Percentiles rank a stretch among this genome's conserved stretches.
Conservation (phyloP, 2,888 invertebrate species). For the Thera britannica region DNA sequence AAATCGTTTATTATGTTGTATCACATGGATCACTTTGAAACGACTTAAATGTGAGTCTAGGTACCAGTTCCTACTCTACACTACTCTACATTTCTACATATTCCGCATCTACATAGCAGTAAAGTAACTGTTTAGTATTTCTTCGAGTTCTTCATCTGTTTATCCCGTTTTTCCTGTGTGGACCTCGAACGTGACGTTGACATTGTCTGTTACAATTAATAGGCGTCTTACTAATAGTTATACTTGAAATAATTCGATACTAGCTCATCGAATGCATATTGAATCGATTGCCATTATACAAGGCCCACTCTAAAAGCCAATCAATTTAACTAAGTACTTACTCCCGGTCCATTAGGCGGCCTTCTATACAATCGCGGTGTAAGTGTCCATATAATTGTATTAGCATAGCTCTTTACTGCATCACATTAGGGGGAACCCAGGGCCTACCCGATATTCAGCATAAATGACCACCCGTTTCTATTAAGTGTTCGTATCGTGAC, state of each 20-base stretch:
- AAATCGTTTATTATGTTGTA: too few relatives aligned
- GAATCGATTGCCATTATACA: constrained; percentile 13
- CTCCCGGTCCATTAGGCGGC: constrained; percentile 30
- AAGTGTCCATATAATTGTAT: constrained; percentile 54
- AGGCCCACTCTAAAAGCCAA: constrained; percentile 19
- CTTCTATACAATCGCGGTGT: constrained; percentile 30
- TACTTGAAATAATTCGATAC: constrained; percentile 1
- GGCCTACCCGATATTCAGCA: constrained; percentile 13
- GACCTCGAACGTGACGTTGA: too few relatives aligned
- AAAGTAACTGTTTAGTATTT: too few relatives aligned
- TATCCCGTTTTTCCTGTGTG: too few relatives aligned
- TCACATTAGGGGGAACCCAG: constrained; percentile 22
- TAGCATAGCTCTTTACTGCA: constrained; percentile 45
- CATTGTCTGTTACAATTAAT: too few relatives aligned
- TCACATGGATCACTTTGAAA: too few relatives aligned
- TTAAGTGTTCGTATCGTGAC: constrained; percentile 17
- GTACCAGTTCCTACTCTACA: too few relatives aligned
- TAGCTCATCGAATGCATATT: constrained; percentile 15
- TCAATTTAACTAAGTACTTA: constrained; percentile 26
- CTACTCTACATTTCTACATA: too few relatives aligned
- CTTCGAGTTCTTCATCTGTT: too few relatives aligned
- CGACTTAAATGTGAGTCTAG: too few relatives aligned
- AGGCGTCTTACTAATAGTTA: neutral
- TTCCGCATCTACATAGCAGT: too few relatives aligned
- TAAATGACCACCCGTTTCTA: constrained; percentile 27